Conservation (phyloP, 2,113 vertebrate species). For the Xyrauchen texanus region DNA sequence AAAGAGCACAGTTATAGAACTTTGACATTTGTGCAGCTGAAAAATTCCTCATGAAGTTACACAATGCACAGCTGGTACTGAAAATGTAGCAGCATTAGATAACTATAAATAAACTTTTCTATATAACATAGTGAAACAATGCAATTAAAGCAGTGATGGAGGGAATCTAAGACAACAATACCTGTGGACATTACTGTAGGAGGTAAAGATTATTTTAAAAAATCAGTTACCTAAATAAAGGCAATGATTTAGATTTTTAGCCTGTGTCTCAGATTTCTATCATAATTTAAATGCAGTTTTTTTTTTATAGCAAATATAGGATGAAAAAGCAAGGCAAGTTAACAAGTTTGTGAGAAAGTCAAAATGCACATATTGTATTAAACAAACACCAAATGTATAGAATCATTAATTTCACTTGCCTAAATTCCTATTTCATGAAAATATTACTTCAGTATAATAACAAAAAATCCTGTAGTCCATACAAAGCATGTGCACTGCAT, state of each 20-base stretch:
- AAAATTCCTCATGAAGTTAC: background rate
- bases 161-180: background rate
- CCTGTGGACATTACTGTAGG: background rate
- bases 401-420: slow-evolving; percentile 61
- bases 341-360: background rate
- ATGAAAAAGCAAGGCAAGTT: background rate
- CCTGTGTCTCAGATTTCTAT: background rate
- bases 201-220: background rate
- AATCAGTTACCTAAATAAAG: background rate
- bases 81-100: background rate
- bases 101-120: too few relatives aligned
- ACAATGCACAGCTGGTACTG: background rate
- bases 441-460: slow-evolving; percentile 47
- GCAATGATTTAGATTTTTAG: slow-evolving; percentile 7
- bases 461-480: slow-evolving; percentile 52
- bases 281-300: background rate
- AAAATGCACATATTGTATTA: slow-evolving; percentile 24
- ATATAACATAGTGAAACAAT: background rate
- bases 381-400: slow-evolving; percentile 33
- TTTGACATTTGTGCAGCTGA: background rate
- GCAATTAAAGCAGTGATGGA: background rate
- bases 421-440: slow-evolving; percentile 56
- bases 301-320: slow-evolving; percentile 9
- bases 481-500: slow-evolving; percentile 57
- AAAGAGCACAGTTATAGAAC: background rate